A percentile compares a stretch with the other conserved stretches of the same genome.
Evolutionary conservation across 2,797 vertebrate species (phyloP).

Genomic region (Leucoraja ocellata): DNA sequence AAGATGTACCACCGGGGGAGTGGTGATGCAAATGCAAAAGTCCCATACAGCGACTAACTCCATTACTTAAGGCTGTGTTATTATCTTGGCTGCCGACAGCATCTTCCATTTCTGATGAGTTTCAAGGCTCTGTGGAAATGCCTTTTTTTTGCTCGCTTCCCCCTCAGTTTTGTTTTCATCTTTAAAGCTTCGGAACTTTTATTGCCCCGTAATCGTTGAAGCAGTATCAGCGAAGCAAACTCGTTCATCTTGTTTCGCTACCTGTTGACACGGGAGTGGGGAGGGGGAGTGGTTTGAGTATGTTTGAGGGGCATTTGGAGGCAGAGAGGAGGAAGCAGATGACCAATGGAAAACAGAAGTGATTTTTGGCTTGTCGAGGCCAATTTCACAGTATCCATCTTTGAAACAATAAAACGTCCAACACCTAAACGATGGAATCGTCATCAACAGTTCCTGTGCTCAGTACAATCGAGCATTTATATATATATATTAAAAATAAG

Average conservation of each 20-base stretch:
- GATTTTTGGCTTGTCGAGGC: not conserved
- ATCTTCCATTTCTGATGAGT: not conserved
- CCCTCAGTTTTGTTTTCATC: too few species aligned
- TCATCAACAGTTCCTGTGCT: not conserved
- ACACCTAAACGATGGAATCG: not conserved
- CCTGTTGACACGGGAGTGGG: not conserved
- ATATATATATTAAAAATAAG: not conserved
- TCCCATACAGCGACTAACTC: not conserved
- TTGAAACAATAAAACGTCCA: not conserved
- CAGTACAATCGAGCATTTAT: constrained; percentile 26
- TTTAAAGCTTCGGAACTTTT: not conserved
- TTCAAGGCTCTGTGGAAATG: not conserved
- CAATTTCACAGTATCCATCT: constrained; percentile 20
- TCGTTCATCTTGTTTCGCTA: too few species aligned
- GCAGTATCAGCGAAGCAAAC: not conserved
- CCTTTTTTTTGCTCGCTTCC: not conserved
- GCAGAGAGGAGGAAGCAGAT: not conserved
- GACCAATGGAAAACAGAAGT: not conserved
- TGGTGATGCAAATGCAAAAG: not conserved
- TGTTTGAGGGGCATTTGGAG: not conserved
- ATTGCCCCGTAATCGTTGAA: not conserved
- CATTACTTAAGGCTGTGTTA: constrained; percentile 24
- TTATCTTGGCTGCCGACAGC: not conserved
- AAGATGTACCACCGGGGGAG: not conserved
- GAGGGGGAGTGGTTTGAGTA: not conserved